These are phyloP conservation scores for Peromyscus californicus DNA, from an alignment of 2,113 vertebrate species.

Conservation along the genomic window DNA sequence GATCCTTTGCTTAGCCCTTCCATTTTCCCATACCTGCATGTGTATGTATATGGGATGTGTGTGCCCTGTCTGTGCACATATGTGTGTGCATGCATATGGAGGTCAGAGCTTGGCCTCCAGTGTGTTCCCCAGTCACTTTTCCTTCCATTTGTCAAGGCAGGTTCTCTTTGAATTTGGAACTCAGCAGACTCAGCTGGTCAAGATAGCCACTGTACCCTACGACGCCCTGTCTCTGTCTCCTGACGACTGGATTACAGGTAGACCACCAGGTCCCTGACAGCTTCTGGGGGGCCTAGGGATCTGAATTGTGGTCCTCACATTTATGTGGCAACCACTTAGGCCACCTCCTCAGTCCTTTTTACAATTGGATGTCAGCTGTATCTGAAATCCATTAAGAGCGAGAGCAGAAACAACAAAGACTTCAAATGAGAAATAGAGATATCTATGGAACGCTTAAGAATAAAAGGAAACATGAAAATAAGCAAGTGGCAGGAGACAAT, in stretches of 20 bases:
- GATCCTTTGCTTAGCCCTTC: not conserved
- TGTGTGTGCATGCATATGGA: not conserved
- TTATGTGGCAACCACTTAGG: not conserved
- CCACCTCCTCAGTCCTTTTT: not conserved
- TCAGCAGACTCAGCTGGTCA: not conserved
- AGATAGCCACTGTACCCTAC: no score
- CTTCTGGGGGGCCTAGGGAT: no score
- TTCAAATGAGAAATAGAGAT: not conserved
- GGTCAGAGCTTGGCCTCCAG: not conserved
- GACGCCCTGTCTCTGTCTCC: not conserved
- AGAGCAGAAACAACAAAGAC: not conserved
- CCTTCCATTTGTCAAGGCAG: not conserved
- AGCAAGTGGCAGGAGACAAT: not conserved
- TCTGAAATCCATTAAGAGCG: not conserved
- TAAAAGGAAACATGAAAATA: not conserved
- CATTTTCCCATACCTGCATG: no score
- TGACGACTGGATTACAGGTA: not conserved
- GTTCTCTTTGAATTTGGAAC: not conserved
- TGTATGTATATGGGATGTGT: not conserved
- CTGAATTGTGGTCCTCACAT: not conserved
- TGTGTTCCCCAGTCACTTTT: not conserved
- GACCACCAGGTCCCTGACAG: not conserved
- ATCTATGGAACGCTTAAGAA: not conserved
- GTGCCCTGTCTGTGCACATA: not conserved
- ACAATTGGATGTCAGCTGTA: not conserved